Base-by-base conservation (phyloP, 2,797 vertebrate species). In the Oceanodroma leucorhoa region DNA sequence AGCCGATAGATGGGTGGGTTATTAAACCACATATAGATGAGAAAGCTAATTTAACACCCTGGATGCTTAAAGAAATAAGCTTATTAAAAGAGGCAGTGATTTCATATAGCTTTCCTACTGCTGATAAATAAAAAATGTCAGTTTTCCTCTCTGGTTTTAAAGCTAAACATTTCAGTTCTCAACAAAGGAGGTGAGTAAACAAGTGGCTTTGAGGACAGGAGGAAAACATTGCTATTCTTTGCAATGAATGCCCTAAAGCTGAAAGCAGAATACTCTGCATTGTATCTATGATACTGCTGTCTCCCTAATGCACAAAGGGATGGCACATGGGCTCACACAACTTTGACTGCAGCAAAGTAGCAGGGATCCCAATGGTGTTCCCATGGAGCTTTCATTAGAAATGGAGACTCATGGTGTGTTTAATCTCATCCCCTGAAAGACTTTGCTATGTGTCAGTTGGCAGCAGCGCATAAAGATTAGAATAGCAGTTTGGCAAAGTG, bases 381-480 rank as follows among this genome's bases (percentile, higher is more conserved):
- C 91, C 93, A 91, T 75, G 94, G 91, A 96, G 87, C 77, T 95
- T 86, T 65, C 92, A 79, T 93, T 84, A 83, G 55, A 95, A 82
- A 72, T 75, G 57, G 89, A 96, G 62, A 36, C 60, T 87, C 69
- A 40, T 38, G 24, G 53, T n/a, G 55, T 87, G 65, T 91, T 91
- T 94, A 83, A 85, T 93, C 77, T 94, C 60, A 77, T 61, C 60
- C 38, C 45, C 54, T 57, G 54, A 32, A 94, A 94, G 93, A 58
- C 54, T 85, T 54, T 23, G 71, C 78, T 71, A 24, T 45, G 69
- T 91, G 89, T 90, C 83, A 90, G 43, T 23, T 70, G 21, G 58
- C 48, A 83, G 87, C 16, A 3, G 46, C 3, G 12, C 66, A 38
- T 32, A 54, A 76, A 82, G 51, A 85, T 69, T 21, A 81, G 64